Evolutionary conservation across 2,888 invertebrate species (phyloP).

Genomic region (Lacanobia oleracea): DNA sequence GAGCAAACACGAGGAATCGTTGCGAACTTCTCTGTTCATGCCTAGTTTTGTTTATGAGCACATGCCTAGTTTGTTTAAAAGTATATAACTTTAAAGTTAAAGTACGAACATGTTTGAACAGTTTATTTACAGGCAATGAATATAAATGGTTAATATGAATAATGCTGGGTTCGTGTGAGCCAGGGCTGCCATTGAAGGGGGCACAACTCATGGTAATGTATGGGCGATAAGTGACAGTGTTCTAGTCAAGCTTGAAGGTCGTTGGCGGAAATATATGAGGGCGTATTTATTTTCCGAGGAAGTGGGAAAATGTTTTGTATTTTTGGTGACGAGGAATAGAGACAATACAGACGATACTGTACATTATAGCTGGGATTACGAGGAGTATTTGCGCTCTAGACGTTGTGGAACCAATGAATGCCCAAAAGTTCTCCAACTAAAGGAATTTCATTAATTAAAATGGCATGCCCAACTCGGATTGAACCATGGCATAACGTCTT

Average conservation of each 20-base stretch:
- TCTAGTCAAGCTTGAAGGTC: slow-evolving; percentile 51
- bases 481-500: neutral
- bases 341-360: slow-evolving; percentile 21
- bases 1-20: slow-evolving; percentile 53
- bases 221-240: slow-evolving; percentile 55
- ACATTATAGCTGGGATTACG: slow-evolving; percentile 13
- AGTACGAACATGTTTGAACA: slow-evolving; percentile 60
- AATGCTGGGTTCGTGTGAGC: slow-evolving; percentile 39
- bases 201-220: slow-evolving; percentile 54
- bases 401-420: slow-evolving; percentile 4
- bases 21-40: slow-evolving; percentile 54
- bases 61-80: slow-evolving; percentile 66
- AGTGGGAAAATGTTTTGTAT: slow-evolving; percentile 43
- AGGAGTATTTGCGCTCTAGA: neutral
- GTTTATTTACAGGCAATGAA: slow-evolving; percentile 65
- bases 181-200: slow-evolving; percentile 58
- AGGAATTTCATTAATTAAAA: slow-evolving; percentile 13
- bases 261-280: slow-evolving; percentile 40
- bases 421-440: neutral
- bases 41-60: slow-evolving; percentile 60
- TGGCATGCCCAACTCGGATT: neutral
- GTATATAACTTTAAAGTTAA: slow-evolving; percentile 66
- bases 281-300: slow-evolving; percentile 41
- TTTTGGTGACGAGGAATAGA: slow-evolving; percentile 23
- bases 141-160: slow-evolving; percentile 65